phyloP scores from a whole-genome alignment of 2,797 vertebrate genomes.

The Salmo trutta region DNA sequence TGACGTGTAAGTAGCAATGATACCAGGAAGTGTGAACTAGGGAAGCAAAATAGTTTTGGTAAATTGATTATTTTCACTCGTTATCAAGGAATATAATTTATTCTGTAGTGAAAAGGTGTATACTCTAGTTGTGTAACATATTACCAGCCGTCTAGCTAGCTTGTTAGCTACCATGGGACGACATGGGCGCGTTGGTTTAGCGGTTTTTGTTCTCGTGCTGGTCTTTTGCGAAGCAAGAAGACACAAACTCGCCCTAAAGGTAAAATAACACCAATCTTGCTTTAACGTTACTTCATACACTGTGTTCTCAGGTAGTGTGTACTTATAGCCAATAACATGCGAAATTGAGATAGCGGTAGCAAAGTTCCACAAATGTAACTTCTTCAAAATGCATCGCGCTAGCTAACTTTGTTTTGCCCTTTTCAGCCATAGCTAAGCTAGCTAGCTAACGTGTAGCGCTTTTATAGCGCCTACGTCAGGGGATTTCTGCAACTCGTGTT shows the following conservation, averaged over 20 bases:
- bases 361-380: background rate
- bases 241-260: slow-evolving; percentile 11
- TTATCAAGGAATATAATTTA: background rate
- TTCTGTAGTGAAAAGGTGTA: background rate
- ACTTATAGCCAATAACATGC: background rate
- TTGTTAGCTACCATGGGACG: background rate
- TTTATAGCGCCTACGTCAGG: no score
- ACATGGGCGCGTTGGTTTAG: background rate
- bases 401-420: no score
- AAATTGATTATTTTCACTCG: background rate
- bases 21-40: background rate
- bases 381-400: background rate
- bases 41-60: background rate
- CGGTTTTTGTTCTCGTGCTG: background rate
- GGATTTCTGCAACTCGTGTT: no score
- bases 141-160: background rate
- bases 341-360: background rate
- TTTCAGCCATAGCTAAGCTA: background rate
- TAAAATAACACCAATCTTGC: background rate
- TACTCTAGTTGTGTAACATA: background rate
- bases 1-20: background rate
- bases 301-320: background rate
- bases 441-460: background rate
- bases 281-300: background rate
- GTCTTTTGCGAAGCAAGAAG: slow-evolving; percentile 11